Conservation (phyloP, 2,113 vertebrate genomes). For the Papio anubis region DNA sequence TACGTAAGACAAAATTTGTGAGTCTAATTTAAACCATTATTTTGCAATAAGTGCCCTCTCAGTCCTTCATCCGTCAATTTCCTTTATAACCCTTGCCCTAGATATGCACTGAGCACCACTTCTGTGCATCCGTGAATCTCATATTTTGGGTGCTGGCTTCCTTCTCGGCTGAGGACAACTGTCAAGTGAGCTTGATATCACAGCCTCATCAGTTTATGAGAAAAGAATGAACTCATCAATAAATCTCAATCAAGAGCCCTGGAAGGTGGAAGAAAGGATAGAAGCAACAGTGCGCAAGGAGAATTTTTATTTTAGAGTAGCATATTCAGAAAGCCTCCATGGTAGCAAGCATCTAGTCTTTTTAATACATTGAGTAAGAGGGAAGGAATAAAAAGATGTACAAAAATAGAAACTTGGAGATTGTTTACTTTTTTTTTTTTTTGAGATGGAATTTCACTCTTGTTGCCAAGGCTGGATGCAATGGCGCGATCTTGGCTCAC, state of each 20-base stretch:
- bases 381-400: background rate
- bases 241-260: background rate
- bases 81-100: background rate
- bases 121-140: background rate
- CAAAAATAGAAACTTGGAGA: background rate
- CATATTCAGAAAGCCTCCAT: background rate
- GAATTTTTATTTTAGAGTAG: background rate
- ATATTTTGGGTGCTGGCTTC: background rate
- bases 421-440: background rate
- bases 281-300: background rate
- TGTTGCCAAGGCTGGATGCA: no score
- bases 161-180: background rate
- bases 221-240: constrained; percentile 29
- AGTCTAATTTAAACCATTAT: constrained; percentile 58
- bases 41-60: constrained; percentile 25
- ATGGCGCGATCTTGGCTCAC: no score
- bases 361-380: background rate
- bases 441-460: no score
- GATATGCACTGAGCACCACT: background rate
- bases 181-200: background rate
- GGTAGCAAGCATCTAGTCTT: background rate
- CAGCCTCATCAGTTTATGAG: background rate
- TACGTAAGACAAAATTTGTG: constrained; percentile 54
- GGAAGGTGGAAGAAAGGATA: background rate
- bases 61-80: constrained; percentile 40